Conservation (phyloP, 2,888 invertebrate species). For the Piscicola geometra region DNA sequence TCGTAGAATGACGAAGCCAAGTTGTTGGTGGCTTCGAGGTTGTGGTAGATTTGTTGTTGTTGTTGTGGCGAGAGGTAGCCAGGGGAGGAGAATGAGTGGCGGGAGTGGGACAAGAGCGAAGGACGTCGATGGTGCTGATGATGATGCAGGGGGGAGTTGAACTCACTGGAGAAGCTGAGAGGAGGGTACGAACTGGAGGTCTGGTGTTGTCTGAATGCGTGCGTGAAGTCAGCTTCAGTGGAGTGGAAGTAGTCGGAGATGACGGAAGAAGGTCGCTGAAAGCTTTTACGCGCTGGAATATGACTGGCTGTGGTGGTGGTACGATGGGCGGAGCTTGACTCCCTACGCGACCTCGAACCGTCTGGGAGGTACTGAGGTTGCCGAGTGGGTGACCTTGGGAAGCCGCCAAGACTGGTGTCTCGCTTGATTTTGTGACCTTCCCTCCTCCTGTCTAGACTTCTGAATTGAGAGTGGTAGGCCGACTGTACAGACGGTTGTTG, state of each 20-base stretch:
- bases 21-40: conserved; percentile 6
- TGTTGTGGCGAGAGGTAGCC: conserved; percentile 3
- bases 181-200: conserved; percentile 3
- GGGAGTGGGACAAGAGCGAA: neutral
- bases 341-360: conserved; percentile 23
- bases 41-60: conserved; percentile 10
- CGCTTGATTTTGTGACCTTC: conserved; percentile 2
- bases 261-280: conserved; percentile 15
- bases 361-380: neutral
- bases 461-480: conserved; percentile 6
- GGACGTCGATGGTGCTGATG: neutral
- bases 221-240: neutral
- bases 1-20: neutral
- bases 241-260: conserved; percentile 27
- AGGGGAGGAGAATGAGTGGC: conserved; percentile 18
- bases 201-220: neutral
- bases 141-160: neutral
- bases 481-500: neutral
- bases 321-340: conserved; percentile 20
- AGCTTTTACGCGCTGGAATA: neutral
- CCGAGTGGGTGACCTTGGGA: neutral
- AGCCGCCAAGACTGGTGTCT: conserved; percentile 30
- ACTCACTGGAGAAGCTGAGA: neutral
- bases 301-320: neutral
- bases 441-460: conserved; percentile 4